phyloP scores from a whole-genome alignment of 1,140 invertebrate species.

The Drosophila oshimai region DNA sequence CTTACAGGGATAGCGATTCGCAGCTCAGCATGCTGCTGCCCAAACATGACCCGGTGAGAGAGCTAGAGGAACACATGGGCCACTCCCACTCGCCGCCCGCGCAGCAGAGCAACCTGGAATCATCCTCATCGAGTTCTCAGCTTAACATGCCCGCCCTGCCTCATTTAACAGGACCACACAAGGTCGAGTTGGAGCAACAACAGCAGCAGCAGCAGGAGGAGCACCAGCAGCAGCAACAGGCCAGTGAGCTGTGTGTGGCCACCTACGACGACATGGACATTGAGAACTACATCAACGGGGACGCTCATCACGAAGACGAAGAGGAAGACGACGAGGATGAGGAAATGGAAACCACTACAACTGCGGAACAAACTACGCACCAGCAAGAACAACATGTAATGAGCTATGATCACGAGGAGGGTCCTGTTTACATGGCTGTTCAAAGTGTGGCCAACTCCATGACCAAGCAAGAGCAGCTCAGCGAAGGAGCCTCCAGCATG shows the following conservation, averaged over 20 bases:
- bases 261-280: slow-evolving; percentile 79
- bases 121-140: slow-evolving; percentile 46
- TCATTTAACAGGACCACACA: slow-evolving; percentile 58
- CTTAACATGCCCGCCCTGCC: slow-evolving; percentile 56
- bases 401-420: slow-evolving; percentile 46
- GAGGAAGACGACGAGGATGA: slow-evolving; percentile 60
- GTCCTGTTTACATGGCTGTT: slow-evolving; percentile 62
- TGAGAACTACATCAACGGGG: slow-evolving; percentile 75
- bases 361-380: slow-evolving; percentile 32
- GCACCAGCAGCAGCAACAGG: slow-evolving; percentile 39
- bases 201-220: slow-evolving; percentile 47
- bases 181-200: slow-evolving; percentile 33
- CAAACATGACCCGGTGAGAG: slow-evolving; percentile 50
- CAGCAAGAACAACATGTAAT: slow-evolving; percentile 52
- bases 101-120: slow-evolving; percentile 34
- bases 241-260: slow-evolving; percentile 59
- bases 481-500: slow-evolving; percentile 18
- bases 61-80: slow-evolving; percentile 63
- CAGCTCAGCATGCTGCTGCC: slow-evolving; percentile 57
- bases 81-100: slow-evolving; percentile 43
- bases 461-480: slow-evolving; percentile 44
- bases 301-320: slow-evolving; percentile 51
- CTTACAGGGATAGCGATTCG: slow-evolving; percentile 53
- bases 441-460: slow-evolving; percentile 36
- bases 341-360: slow-evolving; percentile 51